These are phyloP conservation scores for Pantherophis guttatus DNA, from an alignment of 2,113 vertebrate genomes.

Conservation along the genomic window DNA sequence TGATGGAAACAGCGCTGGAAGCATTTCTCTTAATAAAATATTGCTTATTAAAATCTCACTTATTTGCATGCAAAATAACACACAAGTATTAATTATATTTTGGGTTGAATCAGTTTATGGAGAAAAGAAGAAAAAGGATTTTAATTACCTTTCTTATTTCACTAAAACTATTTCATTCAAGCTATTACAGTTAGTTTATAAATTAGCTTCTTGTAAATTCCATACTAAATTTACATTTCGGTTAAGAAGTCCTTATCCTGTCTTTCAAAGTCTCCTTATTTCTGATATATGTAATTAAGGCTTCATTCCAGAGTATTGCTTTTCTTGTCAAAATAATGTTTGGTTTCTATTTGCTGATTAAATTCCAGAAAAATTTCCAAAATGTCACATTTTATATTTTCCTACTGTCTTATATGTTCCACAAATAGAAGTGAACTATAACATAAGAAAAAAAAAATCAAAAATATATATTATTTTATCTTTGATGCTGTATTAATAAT, in stretches of 20 bases:
- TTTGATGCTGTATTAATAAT: background rate
- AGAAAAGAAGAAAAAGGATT: background rate
- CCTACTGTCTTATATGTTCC: background rate
- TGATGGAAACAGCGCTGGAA: background rate
- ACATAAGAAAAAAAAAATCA: background rate
- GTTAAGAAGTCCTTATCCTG: background rate
- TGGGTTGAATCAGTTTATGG: background rate
- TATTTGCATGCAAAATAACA: background rate
- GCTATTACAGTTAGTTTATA: background rate
- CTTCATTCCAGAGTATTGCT: background rate
- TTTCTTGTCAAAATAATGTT: background rate
- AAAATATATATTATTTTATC: too few species aligned
- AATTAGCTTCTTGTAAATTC: background rate
- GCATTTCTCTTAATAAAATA: background rate
- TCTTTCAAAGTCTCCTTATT: background rate
- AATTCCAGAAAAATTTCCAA: background rate
- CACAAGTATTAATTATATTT: background rate
- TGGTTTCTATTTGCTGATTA: background rate
- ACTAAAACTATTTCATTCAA: background rate
- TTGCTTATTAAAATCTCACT: background rate
- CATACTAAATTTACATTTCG: background rate
- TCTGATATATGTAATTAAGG: background rate
- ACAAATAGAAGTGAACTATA: background rate
- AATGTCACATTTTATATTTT: background rate
- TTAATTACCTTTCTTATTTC: background rate